Evolutionary conservation across 2,888 invertebrate species (phyloP), one percentile per base, ranked within the genome.

Genomic region (Diadegma fenestrale): DNA sequence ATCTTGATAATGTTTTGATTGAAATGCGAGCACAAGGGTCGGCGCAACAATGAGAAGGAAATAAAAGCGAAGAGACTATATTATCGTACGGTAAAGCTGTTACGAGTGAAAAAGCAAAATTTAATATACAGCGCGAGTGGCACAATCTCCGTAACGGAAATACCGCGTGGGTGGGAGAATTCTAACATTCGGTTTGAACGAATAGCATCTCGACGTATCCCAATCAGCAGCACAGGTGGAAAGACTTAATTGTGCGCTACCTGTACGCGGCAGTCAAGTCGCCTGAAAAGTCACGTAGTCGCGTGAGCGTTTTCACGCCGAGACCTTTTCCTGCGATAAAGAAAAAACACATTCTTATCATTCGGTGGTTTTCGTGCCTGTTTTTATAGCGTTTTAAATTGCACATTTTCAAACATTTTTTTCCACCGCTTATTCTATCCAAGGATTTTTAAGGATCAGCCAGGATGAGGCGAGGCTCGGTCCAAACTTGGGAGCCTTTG

Each of bases 391-490:
- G n/a, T n/a, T n/a, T n/a, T 33, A 64, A 79, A 1, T 2, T 37
- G 43, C 26, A 26, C 26, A 3, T 12, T 17, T 26, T 26, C 7
- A 0, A 64, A 37, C 33, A 76, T 71, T 84, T 78, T 80, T 69
- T 54, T 17, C 10, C 1, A 5, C 4, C 1, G 8, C 4, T 0
- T 14, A 22, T 7, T 19, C 45, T 58, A 30, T 68, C 68, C 64
- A 73, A 54, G 68, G 37, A 66, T 54, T 41, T 33, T n/a, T 14
- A 80, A 88, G 88, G 75, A 92, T 93, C 22, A 45, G n/a, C 33
- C 73, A 88, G 87, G 73, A 93, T 93, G 93, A 90, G 93, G 68
- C 90, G 93, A 82, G 93, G 93, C 63, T 93, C 93, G 51, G 89
- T 93, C 37, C 90, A 88, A 71, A 92, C 92, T 72, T 92, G 91